phyloP scores from a whole-genome alignment of 2,888 invertebrate genomes.

The Ethmia dodecea region DNA sequence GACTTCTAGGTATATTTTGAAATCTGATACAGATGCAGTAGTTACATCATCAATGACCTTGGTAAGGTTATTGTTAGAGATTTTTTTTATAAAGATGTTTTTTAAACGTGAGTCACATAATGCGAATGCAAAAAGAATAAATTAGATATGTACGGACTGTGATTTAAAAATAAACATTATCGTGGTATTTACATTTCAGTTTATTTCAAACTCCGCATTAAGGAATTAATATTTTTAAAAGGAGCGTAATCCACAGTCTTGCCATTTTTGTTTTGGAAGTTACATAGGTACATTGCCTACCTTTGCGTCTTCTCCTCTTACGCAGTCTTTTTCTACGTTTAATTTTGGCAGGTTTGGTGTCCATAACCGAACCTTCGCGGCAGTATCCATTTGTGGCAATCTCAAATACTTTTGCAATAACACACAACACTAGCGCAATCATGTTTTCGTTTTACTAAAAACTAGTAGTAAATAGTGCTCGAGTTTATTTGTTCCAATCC shows the following conservation, averaged over 20 bases:
- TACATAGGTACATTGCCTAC: no score
- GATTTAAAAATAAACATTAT: no score
- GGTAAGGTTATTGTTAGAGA: constrained; percentile 8
- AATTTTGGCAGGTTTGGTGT: constrained; percentile 9
- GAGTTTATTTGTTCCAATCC: constrained; percentile 21
- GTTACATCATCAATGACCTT: constrained; percentile 36
- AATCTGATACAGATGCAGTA: constrained; percentile 5
- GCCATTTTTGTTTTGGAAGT: no score
- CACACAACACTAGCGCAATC: constrained; percentile 55
- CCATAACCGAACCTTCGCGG: constrained; percentile 17
- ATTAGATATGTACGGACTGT: no score
- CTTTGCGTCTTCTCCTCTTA: constrained; percentile 30
- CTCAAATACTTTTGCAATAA: constrained; percentile 49
- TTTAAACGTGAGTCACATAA: no score
- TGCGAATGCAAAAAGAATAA: no score
- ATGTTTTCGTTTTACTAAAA: constrained; percentile 32
- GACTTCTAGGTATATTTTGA: background rate
- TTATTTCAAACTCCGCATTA: no score
- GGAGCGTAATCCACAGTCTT: no score
- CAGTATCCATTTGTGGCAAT: constrained; percentile 31
- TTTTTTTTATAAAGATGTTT: background rate
- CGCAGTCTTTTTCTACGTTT: constrained; percentile 22
- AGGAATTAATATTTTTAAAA: no score
- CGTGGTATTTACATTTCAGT: no score
- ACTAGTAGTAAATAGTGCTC: no score